A percentile compares a stretch with the other conserved stretches of the same genome.
phyloP scores from a whole-genome alignment of 2,797 vertebrate species.

The Odontamblyopus lacepedii region DNA sequence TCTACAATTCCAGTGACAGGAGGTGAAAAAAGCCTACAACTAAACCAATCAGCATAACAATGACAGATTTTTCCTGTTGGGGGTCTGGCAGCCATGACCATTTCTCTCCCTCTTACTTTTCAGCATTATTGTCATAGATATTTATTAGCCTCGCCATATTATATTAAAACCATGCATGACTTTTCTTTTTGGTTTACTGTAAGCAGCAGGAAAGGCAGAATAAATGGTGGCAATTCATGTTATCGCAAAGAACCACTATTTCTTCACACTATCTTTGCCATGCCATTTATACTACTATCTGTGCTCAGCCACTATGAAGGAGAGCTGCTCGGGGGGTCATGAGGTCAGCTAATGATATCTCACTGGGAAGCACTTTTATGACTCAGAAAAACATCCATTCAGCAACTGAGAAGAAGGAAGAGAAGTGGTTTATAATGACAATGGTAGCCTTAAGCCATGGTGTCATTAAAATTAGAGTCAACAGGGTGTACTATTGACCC shows the following conservation, averaged over 20 bases:
- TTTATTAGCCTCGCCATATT: slow-evolving; percentile 35
- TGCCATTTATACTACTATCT: slow-evolving; percentile 15
- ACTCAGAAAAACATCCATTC: slow-evolving; percentile 10
- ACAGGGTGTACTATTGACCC: slow-evolving; percentile 33
- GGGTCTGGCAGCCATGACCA: slow-evolving; percentile 31
- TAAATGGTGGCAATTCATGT: slow-evolving; percentile 2
- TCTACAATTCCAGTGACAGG: slow-evolving; percentile 41
- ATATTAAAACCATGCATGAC: slow-evolving; percentile 11
- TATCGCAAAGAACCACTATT: slow-evolving; percentile 20
- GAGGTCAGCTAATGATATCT: slow-evolving; percentile 15
- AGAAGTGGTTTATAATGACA: slow-evolving; percentile 41
- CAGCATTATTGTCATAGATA: slow-evolving; percentile 48
- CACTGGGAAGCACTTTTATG: not conserved
- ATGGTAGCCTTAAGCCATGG: slow-evolving; percentile 46
- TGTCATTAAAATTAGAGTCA: slow-evolving; percentile 62
- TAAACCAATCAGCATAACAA: slow-evolving; percentile 67
- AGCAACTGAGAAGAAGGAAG: slow-evolving; percentile 25
- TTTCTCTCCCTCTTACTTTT: slow-evolving; percentile 33
- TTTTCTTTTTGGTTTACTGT: slow-evolving; percentile 17
- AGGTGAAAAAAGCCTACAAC: slow-evolving; percentile 27
- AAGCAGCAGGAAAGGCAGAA: slow-evolving; percentile 4
- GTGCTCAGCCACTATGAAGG: slow-evolving; percentile 4
- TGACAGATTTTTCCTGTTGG: slow-evolving; percentile 51
- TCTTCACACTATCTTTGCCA: slow-evolving; percentile 10
- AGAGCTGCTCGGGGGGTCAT: slow-evolving; percentile 19